Conservation (phyloP, 2,888 invertebrate genomes). For the Stenurella melanura region DNA sequence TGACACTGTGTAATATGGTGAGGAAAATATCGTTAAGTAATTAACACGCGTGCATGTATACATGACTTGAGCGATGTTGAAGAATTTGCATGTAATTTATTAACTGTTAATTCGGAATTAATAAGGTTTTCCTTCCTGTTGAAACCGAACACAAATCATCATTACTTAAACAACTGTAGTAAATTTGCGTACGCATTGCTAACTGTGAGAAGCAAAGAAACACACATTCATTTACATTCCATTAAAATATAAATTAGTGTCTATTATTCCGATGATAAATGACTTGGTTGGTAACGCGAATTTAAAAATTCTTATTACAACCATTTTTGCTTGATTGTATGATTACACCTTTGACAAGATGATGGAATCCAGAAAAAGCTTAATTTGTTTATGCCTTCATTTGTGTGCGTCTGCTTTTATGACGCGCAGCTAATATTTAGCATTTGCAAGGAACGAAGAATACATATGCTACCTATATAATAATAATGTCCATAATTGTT, state of each 20-base stretch:
- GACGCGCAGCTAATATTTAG: too few relatives aligned
- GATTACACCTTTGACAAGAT: constrained; percentile 8
- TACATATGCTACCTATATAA: too few relatives aligned
- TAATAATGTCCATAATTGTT: too few relatives aligned
- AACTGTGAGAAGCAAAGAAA: constrained; percentile 40
- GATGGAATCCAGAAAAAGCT: not conserved
- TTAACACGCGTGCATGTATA: not conserved
- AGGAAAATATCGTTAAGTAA: not conserved
- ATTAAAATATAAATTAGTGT: constrained; percentile 39
- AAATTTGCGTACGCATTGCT: constrained; percentile 50
- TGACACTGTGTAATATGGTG: not conserved
- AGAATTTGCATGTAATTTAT: constrained; percentile 51
- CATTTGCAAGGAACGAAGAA: too few relatives aligned
- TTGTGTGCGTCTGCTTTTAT: not conserved
- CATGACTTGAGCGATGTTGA: constrained; percentile 34
- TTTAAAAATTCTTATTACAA: constrained; percentile 20
- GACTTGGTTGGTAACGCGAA: constrained; percentile 9
- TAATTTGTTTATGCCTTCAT: not conserved
- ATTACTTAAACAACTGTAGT: constrained; percentile 50
- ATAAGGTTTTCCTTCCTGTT: constrained; percentile 57
- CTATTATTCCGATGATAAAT: constrained; percentile 41
- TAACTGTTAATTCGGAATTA: constrained; percentile 54
- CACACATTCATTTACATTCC: constrained; percentile 35
- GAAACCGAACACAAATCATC: constrained; percentile 50
- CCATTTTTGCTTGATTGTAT: constrained; percentile 18